Conservation (phyloP, 2,797 vertebrate species). For the Epinephelus awoara region DNA sequence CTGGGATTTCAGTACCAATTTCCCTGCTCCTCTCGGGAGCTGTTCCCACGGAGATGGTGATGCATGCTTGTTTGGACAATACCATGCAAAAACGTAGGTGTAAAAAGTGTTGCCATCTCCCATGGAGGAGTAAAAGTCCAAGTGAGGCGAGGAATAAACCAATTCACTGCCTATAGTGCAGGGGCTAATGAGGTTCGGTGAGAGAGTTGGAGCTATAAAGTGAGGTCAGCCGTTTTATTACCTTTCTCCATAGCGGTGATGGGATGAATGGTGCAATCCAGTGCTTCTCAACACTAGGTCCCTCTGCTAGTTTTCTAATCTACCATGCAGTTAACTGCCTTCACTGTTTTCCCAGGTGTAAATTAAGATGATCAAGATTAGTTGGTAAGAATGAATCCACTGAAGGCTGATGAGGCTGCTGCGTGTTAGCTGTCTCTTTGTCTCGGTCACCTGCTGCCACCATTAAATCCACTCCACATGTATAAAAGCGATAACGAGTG, state of each 20-base stretch:
- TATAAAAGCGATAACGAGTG: conserved; percentile 11
- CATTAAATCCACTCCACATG: conserved; percentile 26
- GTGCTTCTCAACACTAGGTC: conserved; percentile 27
- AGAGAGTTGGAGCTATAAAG: conserved; percentile 48
- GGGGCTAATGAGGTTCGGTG: conserved; percentile 52
- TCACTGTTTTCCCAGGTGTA: conserved; percentile 32
- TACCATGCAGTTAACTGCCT: conserved; percentile 13
- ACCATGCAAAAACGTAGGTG: conserved; percentile 22
- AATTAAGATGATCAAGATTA: conserved; percentile 37
- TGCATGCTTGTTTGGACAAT: conserved; percentile 53
- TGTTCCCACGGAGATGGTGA: conserved; percentile 31
- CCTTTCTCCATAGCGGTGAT: conserved; percentile 46
- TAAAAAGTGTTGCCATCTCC: conserved; percentile 23
- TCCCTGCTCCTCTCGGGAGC: conserved; percentile 26
- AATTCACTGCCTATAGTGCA: conserved; percentile 31
- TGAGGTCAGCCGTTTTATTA: conserved; percentile 68
- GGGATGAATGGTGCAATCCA: conserved; percentile 49
- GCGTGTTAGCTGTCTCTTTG: conserved; percentile 11
- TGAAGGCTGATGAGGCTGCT: conserved; percentile 2
- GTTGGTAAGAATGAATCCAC: conserved; percentile 11
- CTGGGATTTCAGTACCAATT: conserved; percentile 52
- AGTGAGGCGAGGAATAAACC: conserved; percentile 29
- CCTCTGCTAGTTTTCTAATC: conserved; percentile 37
- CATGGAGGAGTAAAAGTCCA: conserved; percentile 23
- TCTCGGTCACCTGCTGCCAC: conserved; percentile 14